phyloP scores from a whole-genome alignment of 23 tunicate species.

The Diplosoma virens region DNA sequence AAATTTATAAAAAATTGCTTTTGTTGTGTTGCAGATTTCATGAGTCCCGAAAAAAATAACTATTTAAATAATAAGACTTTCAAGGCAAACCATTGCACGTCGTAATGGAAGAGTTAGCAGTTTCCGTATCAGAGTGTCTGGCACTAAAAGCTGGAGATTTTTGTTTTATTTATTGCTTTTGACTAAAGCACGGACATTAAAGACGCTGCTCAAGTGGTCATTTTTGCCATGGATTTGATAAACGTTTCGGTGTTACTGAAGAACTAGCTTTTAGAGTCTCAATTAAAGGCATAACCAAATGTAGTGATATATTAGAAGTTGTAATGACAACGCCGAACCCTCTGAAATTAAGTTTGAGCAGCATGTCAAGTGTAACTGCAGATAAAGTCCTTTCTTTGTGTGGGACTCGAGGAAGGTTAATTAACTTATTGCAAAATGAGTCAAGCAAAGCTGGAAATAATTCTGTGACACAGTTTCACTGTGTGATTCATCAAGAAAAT shows the following conservation, averaged over 20 bases:
- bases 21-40: too few species aligned
- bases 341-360: too few species aligned
- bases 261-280: neutral
- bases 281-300: neutral
- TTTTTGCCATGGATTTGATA: neutral
- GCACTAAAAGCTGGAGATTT: neutral
- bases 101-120: neutral
- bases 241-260: neutral
- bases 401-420: neutral
- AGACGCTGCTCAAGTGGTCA: too few species aligned
- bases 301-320: neutral
- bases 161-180: too few species aligned
- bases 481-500: slow-evolving; percentile 15
- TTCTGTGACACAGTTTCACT: neutral
- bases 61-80: neutral
- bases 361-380: too few species aligned
- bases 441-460: neutral
- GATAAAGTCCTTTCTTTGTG: neutral
- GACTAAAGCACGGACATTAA: too few species aligned
- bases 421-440: neutral
- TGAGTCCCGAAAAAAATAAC: neutral
- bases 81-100: neutral
- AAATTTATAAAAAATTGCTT: too few species aligned
- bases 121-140: too few species aligned
- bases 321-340: neutral